Base-by-base conservation (phyloP, 1,140 invertebrate species). In the Drosophila baimaii region DNA sequence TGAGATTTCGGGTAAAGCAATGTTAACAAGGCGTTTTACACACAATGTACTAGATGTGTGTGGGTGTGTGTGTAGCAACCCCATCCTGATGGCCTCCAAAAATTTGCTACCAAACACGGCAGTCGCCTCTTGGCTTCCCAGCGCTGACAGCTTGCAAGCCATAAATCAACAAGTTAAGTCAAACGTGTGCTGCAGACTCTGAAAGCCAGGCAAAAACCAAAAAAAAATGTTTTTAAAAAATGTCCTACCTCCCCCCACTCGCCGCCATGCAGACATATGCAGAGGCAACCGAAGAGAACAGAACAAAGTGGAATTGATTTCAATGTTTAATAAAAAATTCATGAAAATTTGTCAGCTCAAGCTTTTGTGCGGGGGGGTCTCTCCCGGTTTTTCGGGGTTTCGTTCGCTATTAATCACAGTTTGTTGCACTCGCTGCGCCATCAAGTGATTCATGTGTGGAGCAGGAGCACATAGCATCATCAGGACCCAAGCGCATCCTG, bases 301-400 rank as follows among this genome's bases (percentile, higher is more conserved):
- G 29, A 37, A 82, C 66, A 77, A 80, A 88, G 72, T 89, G 77
- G 84, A 89, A 89, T 89, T 89, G 84, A 89, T 89, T 89, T 89
- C 84, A 89, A 84, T 89, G 84, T 89, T 89, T 89, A 89, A 89
- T 89, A 89, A 89, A 89, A 89, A 89, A 89, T 89, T 89, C 84
- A 90, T 90, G 84, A 89, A 89, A 90, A 89, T 89, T 89, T 89
- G 84, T 89, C 84, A 89, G 84, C 71, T 61, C 57, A 58, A 79
- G 77, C 71, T 88, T 61, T 63, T 54, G 52, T 69, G 37, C 23
- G 25, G 17, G 37, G 39, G 19, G 17, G 35, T n/a, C n/a, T n/a
- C 39, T 17, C n/a, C n/a, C 29, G 29, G 37, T 21, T 35, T 46
- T 58, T 37, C 43, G 8, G 43, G 63, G 51, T 19, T 77, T 63